A percentile compares a stretch with the other conserved stretches of the same genome.
Conservation (phyloP, 2,113 vertebrate genomes). For the Tychaedon coryphoeus region DNA sequence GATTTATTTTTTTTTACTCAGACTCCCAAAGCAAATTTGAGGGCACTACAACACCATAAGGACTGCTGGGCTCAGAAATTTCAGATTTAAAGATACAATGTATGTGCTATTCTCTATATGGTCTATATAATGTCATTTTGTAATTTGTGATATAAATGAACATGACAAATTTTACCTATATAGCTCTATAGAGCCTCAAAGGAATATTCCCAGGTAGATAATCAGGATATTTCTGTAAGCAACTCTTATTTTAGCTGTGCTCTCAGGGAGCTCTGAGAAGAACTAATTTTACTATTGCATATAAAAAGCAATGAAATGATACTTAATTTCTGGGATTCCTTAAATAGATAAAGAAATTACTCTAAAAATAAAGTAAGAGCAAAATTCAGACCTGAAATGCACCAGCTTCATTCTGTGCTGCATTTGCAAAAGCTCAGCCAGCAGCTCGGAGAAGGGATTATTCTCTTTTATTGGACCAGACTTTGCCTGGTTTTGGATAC, state of each 20-base stretch:
- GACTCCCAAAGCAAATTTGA: background rate
- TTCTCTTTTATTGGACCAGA: background rate
- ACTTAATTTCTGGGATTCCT: conserved; percentile 35
- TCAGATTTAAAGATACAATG: background rate
- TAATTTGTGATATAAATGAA: background rate
- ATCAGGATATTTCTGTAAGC: background rate
- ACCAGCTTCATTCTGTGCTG: accelerated
- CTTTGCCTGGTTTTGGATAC: background rate
- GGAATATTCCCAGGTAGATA: background rate
- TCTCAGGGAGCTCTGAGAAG: background rate
- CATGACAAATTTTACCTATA: background rate
- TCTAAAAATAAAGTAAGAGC: conserved; percentile 27
- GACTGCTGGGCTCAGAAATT: background rate
- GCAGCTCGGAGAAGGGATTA: background rate
- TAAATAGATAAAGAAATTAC: conserved; percentile 37
- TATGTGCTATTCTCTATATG: background rate
- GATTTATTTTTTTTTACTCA: background rate
- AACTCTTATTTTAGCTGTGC: background rate
- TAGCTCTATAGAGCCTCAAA: background rate
- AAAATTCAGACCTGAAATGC: background rate
- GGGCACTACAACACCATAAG: background rate
- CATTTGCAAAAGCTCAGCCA: background rate
- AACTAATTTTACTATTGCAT: background rate
- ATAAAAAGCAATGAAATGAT: conserved; percentile 1
- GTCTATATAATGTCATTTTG: background rate